Percentiles rank a stretch among this genome's conserved stretches.
phyloP scores from a whole-genome alignment of 92 coral and sea anemone species.

The Parazoanthus swiftii region DNA sequence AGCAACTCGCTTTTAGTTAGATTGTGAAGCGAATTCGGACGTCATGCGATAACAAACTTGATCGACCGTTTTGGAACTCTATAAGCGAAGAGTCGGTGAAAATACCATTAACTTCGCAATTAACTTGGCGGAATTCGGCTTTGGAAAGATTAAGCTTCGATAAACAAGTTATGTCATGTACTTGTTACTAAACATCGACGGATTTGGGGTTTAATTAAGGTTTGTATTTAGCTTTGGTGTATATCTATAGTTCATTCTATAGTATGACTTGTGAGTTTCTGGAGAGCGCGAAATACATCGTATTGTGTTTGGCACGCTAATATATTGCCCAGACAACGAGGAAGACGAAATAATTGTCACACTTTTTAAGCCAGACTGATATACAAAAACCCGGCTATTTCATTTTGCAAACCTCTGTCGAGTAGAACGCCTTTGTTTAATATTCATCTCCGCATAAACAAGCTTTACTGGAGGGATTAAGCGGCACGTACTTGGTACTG shows the following conservation, averaged over 20 bases:
- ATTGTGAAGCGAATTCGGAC: too few species aligned
- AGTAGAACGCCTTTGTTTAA: neutral
- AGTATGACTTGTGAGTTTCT: neutral
- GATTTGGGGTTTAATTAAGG: constrained; percentile 11
- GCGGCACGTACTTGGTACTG: neutral
- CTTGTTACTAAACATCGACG: neutral
- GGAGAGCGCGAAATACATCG: neutral
- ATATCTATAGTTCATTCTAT: neutral
- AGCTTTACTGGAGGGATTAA: neutral
- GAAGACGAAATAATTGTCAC: too few species aligned
- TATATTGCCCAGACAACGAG: too few species aligned
- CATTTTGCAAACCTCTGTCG: neutral
- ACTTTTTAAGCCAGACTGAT: neutral
- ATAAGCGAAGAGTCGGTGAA: neutral
- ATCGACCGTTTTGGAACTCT: neutral
- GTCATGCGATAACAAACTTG: neutral
- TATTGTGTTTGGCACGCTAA: too few species aligned
- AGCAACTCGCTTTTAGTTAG: too few species aligned
- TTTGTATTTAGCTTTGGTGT: neutral
- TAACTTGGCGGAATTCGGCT: neutral
- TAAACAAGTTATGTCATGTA: neutral
- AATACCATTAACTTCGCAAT: neutral
- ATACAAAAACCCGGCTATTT: neutral
- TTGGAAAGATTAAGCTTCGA: neutral
- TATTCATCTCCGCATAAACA: constrained; percentile 14